Conservation (phyloP, 2,797 vertebrate genomes). For the Stomatorhinus walkeri region DNA sequence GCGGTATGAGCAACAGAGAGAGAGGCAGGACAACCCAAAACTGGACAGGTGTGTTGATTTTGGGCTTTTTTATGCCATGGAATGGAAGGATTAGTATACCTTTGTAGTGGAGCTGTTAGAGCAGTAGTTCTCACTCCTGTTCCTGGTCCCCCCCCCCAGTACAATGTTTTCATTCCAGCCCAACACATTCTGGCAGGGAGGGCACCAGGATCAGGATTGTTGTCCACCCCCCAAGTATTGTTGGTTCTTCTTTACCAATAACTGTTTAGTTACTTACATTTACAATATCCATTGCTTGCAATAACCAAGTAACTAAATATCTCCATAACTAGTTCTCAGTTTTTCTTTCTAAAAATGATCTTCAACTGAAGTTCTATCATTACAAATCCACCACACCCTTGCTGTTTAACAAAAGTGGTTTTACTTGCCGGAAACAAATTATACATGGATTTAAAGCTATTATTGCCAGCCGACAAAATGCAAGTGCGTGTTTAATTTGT, state of each 20-base stretch:
- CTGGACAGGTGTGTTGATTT: conserved; percentile 80
- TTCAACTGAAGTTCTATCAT: neutral
- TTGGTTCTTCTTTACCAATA: neutral
- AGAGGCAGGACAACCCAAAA: conserved; percentile 97
- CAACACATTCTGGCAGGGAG: neutral
- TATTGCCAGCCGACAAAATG: neutral
- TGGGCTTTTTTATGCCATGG: neutral
- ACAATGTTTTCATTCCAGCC: neutral
- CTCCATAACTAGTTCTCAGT: neutral
- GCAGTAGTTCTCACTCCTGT: neutral
- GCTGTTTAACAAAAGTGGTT: neutral
- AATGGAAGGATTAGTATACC: neutral
- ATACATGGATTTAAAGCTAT: neutral
- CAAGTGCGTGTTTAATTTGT: neutral
- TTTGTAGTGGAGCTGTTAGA: neutral
- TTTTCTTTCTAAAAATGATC: neutral
- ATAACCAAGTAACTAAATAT: neutral
- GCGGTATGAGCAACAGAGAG: conserved; percentile 93
- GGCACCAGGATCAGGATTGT: neutral
- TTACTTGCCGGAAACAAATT: neutral
- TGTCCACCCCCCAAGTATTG: neutral
- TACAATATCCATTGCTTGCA: neutral
- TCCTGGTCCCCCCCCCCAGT: neutral
- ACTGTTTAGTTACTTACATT: neutral
- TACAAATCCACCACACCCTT: neutral